Percentiles rank a stretch among this genome's conserved stretches.
Evolutionary conservation across 2,797 vertebrate genomes (phyloP).

Genomic region (Falco columbarius): DNA sequence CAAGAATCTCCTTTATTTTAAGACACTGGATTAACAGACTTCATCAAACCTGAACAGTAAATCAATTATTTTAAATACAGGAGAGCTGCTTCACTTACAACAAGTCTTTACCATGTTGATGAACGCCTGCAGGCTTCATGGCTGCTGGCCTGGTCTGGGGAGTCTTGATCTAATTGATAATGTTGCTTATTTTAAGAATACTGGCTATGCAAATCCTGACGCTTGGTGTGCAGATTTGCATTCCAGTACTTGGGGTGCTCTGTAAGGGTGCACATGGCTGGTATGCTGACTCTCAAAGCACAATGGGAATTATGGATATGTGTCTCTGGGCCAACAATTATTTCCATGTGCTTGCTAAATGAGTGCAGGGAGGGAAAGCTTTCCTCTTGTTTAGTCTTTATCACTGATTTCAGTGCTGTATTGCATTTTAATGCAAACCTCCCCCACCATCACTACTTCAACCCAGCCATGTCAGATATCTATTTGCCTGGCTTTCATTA

Average conservation of each 20-base stretch:
- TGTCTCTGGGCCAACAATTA: constrained; percentile 37
- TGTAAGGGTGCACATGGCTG: background rate
- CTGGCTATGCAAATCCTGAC: background rate
- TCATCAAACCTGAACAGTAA: background rate
- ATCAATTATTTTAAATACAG: background rate
- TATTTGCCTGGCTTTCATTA: constrained; percentile 48
- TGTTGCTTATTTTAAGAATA: constrained; percentile 3
- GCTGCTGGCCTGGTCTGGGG: background rate
- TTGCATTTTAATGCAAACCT: constrained; percentile 43
- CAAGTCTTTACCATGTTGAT: background rate
- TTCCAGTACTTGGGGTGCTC: background rate
- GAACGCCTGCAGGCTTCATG: background rate
- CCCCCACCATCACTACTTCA: background rate
- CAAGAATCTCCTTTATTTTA: background rate
- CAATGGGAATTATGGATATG: constrained; percentile 37
- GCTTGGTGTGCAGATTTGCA: constrained; percentile 32
- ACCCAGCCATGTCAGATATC: background rate
- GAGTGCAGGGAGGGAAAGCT: background rate
- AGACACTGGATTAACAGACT: background rate
- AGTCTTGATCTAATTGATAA: constrained; percentile 1
- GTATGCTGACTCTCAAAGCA: background rate
- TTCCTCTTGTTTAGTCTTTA: constrained; percentile 33
- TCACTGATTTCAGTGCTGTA: constrained; percentile 31
- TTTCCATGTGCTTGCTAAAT: constrained; percentile 56
- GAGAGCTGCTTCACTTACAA: background rate